These are phyloP conservation scores for Leucoma salicis DNA, from an alignment of 2,888 invertebrate species.

Conservation along the genomic window DNA sequence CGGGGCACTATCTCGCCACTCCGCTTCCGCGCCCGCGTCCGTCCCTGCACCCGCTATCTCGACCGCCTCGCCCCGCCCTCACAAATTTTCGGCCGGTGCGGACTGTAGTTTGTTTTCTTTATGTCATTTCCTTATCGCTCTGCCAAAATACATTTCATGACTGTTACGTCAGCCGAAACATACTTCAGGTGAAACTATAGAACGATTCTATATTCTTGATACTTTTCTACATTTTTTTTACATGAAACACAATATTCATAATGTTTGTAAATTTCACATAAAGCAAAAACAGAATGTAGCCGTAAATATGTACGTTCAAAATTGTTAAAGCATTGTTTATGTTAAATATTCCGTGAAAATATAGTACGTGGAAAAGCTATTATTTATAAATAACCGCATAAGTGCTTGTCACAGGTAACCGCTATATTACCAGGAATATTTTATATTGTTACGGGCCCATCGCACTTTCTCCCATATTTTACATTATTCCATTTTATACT, in stretches of 20 bases:
- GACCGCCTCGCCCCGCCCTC: constrained; percentile 43
- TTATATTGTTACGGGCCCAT: constrained; percentile 56
- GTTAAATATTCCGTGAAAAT: constrained; percentile 41
- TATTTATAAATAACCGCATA: constrained; percentile 55
- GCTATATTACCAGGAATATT: constrained; percentile 66
- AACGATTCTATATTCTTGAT: constrained; percentile 52
- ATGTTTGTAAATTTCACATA: neutral
- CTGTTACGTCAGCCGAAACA: constrained; percentile 76
- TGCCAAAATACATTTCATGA: constrained; percentile 82
- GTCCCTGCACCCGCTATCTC: constrained; percentile 37
- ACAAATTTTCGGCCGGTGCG: constrained; percentile 73
- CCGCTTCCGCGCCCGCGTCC: constrained; percentile 28
- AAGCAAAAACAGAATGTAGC: constrained; percentile 21
- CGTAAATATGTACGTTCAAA: constrained; percentile 23
- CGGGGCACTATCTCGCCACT: constrained; percentile 49
- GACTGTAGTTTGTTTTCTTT: constrained; percentile 80
- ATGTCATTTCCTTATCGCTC: constrained; percentile 81
- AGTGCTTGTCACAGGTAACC: constrained; percentile 65
- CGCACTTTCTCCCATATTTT: constrained; percentile 52
- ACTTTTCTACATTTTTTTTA: constrained; percentile 28
- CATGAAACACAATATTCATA: neutral
- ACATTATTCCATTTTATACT: constrained; percentile 48
- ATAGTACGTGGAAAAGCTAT: constrained; percentile 44
- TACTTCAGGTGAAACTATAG: constrained; percentile 75
- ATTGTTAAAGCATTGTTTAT: constrained; percentile 22